A percentile compares a stretch with the other conserved stretches of the same genome.
phyloP scores from a whole-genome alignment of 2,797 vertebrate genomes.

The Arnoldichthys spilopterus region DNA sequence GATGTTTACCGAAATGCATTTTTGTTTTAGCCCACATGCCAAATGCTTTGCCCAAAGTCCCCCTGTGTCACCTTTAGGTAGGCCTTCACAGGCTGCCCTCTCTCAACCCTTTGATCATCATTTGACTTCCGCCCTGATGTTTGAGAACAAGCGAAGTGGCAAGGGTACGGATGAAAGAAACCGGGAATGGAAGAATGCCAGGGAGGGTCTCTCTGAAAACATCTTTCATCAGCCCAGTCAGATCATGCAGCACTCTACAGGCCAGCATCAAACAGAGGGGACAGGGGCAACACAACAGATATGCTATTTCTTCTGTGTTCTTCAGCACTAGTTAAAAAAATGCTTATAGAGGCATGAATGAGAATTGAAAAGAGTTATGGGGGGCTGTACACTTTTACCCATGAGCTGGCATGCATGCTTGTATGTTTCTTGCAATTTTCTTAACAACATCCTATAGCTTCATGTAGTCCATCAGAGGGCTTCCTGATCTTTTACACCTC shows the following conservation, averaged over 20 bases:
- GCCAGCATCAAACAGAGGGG: constrained; percentile 12
- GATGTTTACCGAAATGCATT: constrained; percentile 24
- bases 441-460: no score
- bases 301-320: constrained; percentile 7
- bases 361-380: neutral
- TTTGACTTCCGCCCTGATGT: constrained; percentile 36
- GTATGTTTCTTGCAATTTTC: no score
- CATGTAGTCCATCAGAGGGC: no score
- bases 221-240: constrained; percentile 31
- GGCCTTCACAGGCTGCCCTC: neutral
- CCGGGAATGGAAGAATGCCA: constrained; percentile 8
- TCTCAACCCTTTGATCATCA: constrained; percentile 24
- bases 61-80: constrained; percentile 29
- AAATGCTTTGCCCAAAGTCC: constrained; percentile 25
- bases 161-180: constrained; percentile 18
- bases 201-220: constrained; percentile 41
- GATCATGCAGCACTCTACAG: constrained; percentile 19
- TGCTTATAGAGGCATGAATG: neutral
- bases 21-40: constrained; percentile 41
- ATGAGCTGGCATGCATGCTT: neutral
- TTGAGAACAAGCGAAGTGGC: constrained; percentile 22
- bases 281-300: constrained; percentile 9
- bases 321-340: neutral
- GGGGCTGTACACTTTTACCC: neutral
- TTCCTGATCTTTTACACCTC: no score